Evolutionary conservation across 2,888 invertebrate species (phyloP).

Genomic region (Neelides folsomi): DNA sequence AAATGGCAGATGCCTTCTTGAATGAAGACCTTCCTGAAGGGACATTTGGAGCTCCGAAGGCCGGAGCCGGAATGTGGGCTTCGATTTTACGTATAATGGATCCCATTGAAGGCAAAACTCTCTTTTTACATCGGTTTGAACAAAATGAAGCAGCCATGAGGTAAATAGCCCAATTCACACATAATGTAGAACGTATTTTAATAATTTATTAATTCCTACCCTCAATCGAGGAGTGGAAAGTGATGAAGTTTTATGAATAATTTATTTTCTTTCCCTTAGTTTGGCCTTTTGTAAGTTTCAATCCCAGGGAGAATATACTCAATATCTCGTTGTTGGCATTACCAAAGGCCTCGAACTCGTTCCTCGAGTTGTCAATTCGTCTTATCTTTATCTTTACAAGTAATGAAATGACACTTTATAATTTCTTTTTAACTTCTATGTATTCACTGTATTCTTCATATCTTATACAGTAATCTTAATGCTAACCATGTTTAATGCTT

Average conservation of each 20-base stretch:
- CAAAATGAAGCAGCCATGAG: slow-evolving; percentile 96
- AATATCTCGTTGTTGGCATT: slow-evolving; percentile 69
- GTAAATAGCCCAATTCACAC: slow-evolving; percentile 34
- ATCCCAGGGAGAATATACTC: slow-evolving; percentile 47
- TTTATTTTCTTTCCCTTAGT: slow-evolving; percentile 37
- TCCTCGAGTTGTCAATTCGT: slow-evolving; percentile 67
- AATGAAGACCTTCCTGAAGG: slow-evolving; percentile 89
- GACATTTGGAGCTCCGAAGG: slow-evolving; percentile 89
- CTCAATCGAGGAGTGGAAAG: too few relatives aligned
- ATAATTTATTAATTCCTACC: too few relatives aligned
- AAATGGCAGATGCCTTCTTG: slow-evolving; percentile 94
- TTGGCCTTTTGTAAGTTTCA: slow-evolving; percentile 69
- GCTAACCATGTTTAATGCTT: slow-evolving; percentile 4
- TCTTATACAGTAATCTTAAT: not conserved
- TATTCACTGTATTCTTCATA: not conserved
- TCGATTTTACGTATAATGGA: slow-evolving; percentile 75
- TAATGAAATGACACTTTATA: slow-evolving; percentile 32
- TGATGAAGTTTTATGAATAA: not conserved
- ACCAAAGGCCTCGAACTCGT: slow-evolving; percentile 80
- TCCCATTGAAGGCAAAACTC: slow-evolving; percentile 65
- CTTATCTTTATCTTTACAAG: slow-evolving; percentile 77
- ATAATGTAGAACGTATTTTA: too few relatives aligned
- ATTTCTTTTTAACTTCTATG: not conserved
- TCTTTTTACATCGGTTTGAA: slow-evolving; percentile 64
- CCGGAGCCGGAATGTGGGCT: slow-evolving; percentile 88